A percentile compares a stretch with the other conserved stretches of the same genome.
Evolutionary conservation across 2,797 vertebrate genomes (phyloP).

Genomic region (Enoplosus armatus): DNA sequence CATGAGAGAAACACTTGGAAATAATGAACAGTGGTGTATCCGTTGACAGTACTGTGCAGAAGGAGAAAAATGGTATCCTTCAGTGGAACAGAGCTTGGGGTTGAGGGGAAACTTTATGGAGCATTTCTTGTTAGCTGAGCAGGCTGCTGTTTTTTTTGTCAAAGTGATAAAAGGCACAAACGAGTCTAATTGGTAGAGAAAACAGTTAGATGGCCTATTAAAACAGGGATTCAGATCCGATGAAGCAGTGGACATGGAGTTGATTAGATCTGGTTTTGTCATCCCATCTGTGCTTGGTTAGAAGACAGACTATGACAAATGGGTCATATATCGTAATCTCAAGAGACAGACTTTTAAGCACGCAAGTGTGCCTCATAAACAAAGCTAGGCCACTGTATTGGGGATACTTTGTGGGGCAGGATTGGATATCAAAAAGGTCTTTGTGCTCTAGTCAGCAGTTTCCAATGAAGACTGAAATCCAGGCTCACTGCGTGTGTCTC

Average conservation of each 20-base stretch:
- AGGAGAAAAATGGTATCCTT: constrained; percentile 14
- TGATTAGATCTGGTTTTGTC: constrained; percentile 65
- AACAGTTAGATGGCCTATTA: constrained; percentile 46
- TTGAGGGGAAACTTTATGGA: constrained; percentile 20
- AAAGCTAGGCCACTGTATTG: constrained; percentile 54
- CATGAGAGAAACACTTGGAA: constrained; percentile 24
- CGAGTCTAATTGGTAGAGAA: constrained; percentile 35
- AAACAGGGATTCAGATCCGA: constrained; percentile 38
- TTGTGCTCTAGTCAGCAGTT: constrained; percentile 57
- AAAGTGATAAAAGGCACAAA: constrained; percentile 42
- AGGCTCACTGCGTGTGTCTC: constrained; percentile 16
- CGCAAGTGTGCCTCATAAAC: constrained; percentile 65
- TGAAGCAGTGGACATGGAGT: constrained; percentile 50
- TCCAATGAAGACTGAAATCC: constrained; percentile 31
- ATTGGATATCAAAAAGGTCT: constrained; percentile 33
- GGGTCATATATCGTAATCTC: constrained; percentile 61
- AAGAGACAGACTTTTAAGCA: constrained; percentile 62
- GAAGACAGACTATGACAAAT: constrained; percentile 72
- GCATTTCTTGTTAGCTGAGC: constrained; percentile 29
- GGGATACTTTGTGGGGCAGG: constrained; percentile 30
- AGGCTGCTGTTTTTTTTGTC: background rate
- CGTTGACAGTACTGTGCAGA: constrained; percentile 12
- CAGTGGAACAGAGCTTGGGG: background rate
- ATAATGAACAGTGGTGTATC: constrained; percentile 15
- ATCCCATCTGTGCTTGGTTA: constrained; percentile 77